Evolutionary conservation across 2,797 vertebrate genomes (phyloP).

Genomic region (Mormyrops boulengeri): DNA sequence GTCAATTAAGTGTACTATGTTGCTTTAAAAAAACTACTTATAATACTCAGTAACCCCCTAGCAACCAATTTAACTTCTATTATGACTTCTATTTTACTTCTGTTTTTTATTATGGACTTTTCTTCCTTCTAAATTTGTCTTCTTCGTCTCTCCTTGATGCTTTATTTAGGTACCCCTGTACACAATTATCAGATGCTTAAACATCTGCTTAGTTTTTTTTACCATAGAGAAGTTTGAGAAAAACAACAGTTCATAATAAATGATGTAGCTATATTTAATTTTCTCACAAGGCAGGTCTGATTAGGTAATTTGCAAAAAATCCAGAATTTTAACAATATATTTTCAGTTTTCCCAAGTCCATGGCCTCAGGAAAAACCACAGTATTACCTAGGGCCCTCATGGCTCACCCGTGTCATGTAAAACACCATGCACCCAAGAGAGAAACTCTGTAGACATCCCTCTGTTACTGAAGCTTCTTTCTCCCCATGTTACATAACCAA

Average conservation of each 20-base stretch:
- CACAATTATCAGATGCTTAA: background rate
- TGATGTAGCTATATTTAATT: background rate
- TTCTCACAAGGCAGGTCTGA: background rate
- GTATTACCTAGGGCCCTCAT: background rate
- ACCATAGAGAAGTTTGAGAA: background rate
- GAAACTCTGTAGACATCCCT: background rate
- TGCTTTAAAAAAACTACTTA: background rate
- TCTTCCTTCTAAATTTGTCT: background rate
- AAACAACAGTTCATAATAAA: background rate
- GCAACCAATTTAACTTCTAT: background rate
- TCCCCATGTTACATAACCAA: conserved; percentile 9
- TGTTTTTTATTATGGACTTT: background rate
- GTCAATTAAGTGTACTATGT: background rate
- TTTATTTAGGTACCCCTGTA: background rate
- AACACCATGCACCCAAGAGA: background rate
- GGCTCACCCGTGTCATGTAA: background rate
- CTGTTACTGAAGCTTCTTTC: background rate
- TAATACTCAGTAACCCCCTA: background rate
- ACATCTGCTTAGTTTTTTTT: background rate
- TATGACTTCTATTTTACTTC: background rate
- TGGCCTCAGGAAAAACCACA: background rate
- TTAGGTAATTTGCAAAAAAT: background rate
- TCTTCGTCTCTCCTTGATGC: background rate
- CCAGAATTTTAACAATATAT: background rate
- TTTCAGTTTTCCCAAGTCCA: background rate